A percentile compares a stretch with the other conserved stretches of the same genome.
phyloP scores from a whole-genome alignment of 2,113 vertebrate species.

The Sapayoa aenigma region DNA sequence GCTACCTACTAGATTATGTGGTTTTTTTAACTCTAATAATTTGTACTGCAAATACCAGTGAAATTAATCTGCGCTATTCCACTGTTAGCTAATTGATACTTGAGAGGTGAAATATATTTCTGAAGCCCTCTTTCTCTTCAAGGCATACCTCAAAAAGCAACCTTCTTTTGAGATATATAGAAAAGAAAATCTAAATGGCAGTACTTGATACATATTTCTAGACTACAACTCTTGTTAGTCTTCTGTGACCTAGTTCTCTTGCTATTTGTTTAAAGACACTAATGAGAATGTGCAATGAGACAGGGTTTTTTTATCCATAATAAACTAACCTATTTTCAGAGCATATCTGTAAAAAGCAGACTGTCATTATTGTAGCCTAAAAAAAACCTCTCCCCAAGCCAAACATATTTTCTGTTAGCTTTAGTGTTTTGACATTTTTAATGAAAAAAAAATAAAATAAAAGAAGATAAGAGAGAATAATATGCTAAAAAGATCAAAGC shows the following conservation, averaged over 20 bases:
- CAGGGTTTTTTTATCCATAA: neutral
- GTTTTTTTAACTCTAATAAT: neutral
- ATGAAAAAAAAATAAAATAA: neutral
- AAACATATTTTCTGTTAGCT: neutral
- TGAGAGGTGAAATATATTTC: neutral
- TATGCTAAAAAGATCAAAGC: neutral
- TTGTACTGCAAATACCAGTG: neutral
- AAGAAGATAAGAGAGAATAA: neutral
- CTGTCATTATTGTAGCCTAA: neutral
- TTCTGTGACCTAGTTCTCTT: constrained; percentile 17
- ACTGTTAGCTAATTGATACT: neutral
- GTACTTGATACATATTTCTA: neutral
- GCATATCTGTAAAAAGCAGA: neutral
- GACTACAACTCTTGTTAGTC: neutral
- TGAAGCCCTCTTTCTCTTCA: neutral
- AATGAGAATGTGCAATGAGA: constrained; percentile 11
- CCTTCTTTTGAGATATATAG: neutral
- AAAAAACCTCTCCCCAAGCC: neutral
- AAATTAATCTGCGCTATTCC: neutral
- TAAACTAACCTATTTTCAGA: constrained; percentile 12
- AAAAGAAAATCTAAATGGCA: neutral
- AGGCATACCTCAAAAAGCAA: neutral
- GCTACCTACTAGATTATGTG: neutral
- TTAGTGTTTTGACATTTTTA: neutral
- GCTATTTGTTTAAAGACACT: neutral